Conservation (phyloP, 2,888 invertebrate species). For the Lochmaea crataegi region DNA sequence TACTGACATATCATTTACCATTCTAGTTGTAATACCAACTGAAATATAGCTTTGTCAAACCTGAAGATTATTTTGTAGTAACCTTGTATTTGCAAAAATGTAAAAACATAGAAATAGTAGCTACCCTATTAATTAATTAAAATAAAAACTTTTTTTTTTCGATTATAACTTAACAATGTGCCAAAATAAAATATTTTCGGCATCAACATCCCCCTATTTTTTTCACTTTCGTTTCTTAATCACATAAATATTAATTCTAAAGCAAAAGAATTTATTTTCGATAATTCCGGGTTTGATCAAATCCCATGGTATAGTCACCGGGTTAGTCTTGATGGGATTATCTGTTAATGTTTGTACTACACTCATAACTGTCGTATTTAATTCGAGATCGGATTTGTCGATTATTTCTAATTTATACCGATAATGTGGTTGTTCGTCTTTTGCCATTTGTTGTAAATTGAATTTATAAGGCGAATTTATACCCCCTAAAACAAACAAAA, state of each 20-base stretch:
- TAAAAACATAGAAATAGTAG: no score
- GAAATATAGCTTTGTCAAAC: no score
- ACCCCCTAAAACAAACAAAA: slow-evolving; percentile 10
- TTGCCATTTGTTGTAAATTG: slow-evolving; percentile 42
- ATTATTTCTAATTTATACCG: slow-evolving; percentile 43
- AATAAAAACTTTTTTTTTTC: no score
- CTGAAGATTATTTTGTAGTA: no score
- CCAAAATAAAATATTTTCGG: no score
- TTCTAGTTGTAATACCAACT: no score
- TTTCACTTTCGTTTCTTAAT: slow-evolving; percentile 3
- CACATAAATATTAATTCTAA: slow-evolving; percentile 38
- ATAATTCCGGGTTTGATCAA: slow-evolving; percentile 40
- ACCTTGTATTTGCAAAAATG: no score
- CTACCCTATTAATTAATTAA: no score
- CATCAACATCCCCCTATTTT: no score
- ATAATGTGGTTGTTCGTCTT: slow-evolving; percentile 34
- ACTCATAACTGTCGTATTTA: slow-evolving; percentile 35
- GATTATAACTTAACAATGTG: no score
- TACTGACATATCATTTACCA: no score
- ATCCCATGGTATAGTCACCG: slow-evolving; percentile 41
- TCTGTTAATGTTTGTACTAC: slow-evolving; percentile 38
- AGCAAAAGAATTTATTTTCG: slow-evolving; percentile 40
- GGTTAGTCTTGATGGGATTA: slow-evolving; percentile 23
- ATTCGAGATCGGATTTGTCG: slow-evolving; percentile 28
- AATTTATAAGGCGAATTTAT: slow-evolving; percentile 33